phyloP scores from a whole-genome alignment of 2,113 vertebrate species.

The Lasiurus borealis region DNA sequence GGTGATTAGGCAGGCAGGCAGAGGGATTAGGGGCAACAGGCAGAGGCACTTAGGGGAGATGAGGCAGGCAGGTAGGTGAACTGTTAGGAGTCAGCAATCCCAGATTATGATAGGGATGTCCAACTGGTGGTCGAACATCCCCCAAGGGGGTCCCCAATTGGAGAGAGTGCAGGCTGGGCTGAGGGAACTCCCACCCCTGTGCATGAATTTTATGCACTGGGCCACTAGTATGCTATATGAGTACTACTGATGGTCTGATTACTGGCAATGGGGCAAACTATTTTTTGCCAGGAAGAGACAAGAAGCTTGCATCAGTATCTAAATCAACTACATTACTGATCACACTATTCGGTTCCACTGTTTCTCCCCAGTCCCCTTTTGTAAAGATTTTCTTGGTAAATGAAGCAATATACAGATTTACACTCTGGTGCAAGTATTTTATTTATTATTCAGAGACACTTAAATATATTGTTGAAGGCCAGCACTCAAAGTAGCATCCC shows the following conservation, averaged over 20 bases:
- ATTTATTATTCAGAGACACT: not conserved
- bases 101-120: too few species aligned
- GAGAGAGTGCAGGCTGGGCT: too few species aligned
- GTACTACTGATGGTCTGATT: not conserved
- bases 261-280: not conserved
- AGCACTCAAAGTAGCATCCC: not conserved
- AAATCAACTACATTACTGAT: not conserved
- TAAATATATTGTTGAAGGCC: not conserved
- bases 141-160: too few species aligned
- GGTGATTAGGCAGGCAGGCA: too few species aligned
- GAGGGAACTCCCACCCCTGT: too few species aligned
- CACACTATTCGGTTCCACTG: not conserved
- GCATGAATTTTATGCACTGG: too few species aligned
- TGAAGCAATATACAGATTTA: not conserved
- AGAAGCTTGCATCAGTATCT: not conserved
- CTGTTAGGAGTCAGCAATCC: too few species aligned
- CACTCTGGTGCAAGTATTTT: not conserved
- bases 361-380: not conserved
- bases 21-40: too few species aligned
- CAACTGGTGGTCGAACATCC: too few species aligned
- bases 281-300: not conserved
- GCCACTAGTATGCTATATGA: not conserved
- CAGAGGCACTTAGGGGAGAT: too few species aligned
- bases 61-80: too few species aligned
- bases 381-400: not conserved